Conservation (phyloP, 2,888 invertebrate genomes). For the Nephrotoma appendiculata region DNA sequence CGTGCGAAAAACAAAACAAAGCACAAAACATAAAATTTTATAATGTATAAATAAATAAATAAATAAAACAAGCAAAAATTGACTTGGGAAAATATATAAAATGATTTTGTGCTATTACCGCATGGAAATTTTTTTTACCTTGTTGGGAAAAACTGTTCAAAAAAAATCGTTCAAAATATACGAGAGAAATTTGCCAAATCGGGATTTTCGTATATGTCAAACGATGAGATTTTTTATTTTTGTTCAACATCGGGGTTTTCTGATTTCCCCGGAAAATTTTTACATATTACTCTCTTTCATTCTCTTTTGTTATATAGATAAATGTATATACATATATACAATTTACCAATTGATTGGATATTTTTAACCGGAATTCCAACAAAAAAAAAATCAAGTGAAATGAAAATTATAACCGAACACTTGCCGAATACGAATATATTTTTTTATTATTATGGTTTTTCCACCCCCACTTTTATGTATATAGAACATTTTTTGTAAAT, state of each 20-base stretch:
- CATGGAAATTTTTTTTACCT: neutral
- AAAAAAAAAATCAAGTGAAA: neutral
- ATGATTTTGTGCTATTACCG: neutral
- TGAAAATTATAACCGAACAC: neutral
- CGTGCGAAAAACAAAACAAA: conserved; percentile 14
- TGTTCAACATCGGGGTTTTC: neutral
- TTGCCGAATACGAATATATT: neutral
- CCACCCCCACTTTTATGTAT: neutral
- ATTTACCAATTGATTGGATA: neutral
- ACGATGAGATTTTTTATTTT: neutral
- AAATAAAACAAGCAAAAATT: neutral
- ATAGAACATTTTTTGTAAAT: neutral
- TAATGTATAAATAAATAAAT: neutral
- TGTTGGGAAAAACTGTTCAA: neutral
- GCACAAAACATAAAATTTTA: neutral
- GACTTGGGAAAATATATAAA: neutral
- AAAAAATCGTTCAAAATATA: neutral
- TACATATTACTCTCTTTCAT: neutral
- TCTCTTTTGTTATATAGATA: neutral
- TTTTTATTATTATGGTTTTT: neutral
- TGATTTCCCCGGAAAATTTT: neutral
- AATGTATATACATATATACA: neutral
- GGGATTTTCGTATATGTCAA: neutral
- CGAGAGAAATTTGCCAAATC: neutral
- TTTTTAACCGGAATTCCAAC: neutral